Evolutionary conservation across 2,888 invertebrate species (phyloP).

Genomic region (Machimus rusticus): DNA sequence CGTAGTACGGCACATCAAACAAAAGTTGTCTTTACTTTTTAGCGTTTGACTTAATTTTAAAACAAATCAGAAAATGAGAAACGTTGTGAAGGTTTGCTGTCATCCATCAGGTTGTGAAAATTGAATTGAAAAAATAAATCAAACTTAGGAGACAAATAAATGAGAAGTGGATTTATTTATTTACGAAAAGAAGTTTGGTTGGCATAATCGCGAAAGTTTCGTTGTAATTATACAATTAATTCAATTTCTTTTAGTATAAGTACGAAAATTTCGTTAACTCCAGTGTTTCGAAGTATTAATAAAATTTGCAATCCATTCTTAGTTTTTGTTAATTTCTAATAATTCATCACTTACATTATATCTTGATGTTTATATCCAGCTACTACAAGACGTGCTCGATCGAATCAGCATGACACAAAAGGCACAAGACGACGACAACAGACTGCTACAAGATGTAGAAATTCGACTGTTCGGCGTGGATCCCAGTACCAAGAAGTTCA

Average conservation of each 20-base stretch:
- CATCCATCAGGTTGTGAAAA: neutral
- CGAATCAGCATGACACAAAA: constrained; percentile 69
- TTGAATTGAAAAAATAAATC: neutral
- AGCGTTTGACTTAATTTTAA: neutral
- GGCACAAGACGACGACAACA: constrained; percentile 71
- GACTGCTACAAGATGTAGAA: constrained; percentile 64
- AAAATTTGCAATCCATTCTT: too few species aligned
- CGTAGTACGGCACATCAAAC: neutral
- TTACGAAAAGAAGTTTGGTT: neutral
- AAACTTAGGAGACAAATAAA: neutral
- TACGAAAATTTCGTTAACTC: too few species aligned
- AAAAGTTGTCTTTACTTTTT: neutral
- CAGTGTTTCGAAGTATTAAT: too few species aligned
- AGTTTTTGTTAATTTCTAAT: too few species aligned
- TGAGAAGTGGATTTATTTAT: neutral
- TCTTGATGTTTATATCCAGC: constrained; percentile 53
- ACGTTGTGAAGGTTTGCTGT: neutral
- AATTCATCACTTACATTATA: too few species aligned
- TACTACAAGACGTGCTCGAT: constrained; percentile 73
- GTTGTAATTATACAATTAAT: too few species aligned
- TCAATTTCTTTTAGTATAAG: too few species aligned
- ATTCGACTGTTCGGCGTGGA: constrained; percentile 65
- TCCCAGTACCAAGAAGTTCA: constrained; percentile 70
- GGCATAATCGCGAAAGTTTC: too few species aligned
- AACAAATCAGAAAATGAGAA: neutral